Conservation (phyloP, 2,888 invertebrate species). For the Ctenicera cuprea region DNA sequence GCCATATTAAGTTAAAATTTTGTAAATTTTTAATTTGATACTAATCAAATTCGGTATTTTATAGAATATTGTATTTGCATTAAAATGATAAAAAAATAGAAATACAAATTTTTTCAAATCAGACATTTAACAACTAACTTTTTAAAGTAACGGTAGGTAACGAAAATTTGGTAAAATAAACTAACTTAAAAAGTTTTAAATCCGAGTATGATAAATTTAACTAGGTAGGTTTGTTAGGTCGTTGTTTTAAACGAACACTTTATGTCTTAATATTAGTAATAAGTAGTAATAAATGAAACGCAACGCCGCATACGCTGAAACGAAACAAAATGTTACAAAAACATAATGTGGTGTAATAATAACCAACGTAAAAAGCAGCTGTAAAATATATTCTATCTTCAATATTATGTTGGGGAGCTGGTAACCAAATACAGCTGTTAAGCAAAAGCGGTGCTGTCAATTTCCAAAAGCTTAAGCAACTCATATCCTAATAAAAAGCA, state of each 20-base stretch:
- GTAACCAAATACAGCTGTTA: constrained; percentile 49
- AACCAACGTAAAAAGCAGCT: constrained; percentile 52
- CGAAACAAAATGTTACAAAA: constrained; percentile 55
- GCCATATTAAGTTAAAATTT: too few relatives aligned
- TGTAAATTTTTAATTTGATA: too few relatives aligned
- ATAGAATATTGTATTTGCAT: not conserved
- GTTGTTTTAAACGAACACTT: constrained; percentile 44
- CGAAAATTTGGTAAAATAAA: too few relatives aligned
- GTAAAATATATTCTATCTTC: constrained; percentile 44
- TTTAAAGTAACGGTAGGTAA: too few relatives aligned
- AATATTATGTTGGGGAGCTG: constrained; percentile 42
- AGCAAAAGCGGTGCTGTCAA: constrained; percentile 51
- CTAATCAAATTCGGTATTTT: too few relatives aligned
- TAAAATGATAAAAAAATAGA: too few relatives aligned
- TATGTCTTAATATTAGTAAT: constrained; percentile 34
- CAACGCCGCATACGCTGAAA: constrained; percentile 65
- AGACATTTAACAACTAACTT: too few relatives aligned
- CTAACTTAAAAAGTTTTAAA: too few relatives aligned
- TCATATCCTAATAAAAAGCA: constrained; percentile 49
- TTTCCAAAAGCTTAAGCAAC: constrained; percentile 48
- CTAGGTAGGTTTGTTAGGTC: too few relatives aligned
- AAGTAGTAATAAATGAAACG: constrained; percentile 49
- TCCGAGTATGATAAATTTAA: too few relatives aligned
- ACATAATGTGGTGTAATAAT: constrained; percentile 54
- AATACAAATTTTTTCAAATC: too few relatives aligned